These are phyloP conservation scores for Eudyptes chrysolophus DNA, from an alignment of 2,113 vertebrate genomes.

Conservation along the genomic window DNA sequence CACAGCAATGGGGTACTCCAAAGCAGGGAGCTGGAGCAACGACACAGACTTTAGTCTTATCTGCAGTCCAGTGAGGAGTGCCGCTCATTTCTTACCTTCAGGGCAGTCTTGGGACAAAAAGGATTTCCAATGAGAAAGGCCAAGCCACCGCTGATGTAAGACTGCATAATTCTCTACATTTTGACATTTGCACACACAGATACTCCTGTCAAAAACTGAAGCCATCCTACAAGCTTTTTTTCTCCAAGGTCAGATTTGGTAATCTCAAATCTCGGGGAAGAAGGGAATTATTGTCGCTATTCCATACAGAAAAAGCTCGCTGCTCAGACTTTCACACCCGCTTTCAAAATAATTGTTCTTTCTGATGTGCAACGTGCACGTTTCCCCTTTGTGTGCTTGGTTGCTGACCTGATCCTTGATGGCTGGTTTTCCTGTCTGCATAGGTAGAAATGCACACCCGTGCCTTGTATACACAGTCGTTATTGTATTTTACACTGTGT, in stretches of 20 bases:
- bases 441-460: background rate
- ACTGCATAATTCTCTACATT: background rate
- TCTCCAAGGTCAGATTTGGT: background rate
- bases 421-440: background rate
- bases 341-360: background rate
- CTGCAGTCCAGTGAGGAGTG: background rate
- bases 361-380: accelerated
- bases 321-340: background rate
- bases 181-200: background rate
- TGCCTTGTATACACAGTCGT: accelerated
- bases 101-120: background rate
- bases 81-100: background rate
- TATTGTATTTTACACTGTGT: background rate
- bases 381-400: background rate
- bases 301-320: background rate
- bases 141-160: background rate
- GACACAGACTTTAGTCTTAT: background rate
- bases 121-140: background rate
- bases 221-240: accelerated
- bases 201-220: background rate
- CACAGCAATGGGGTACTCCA: too few species aligned
- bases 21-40: background rate
- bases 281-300: background rate
- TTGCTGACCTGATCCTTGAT: background rate
- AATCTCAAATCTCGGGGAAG: background rate